phyloP scores from a whole-genome alignment of 1,140 invertebrate species.

The Bombus impatiens region DNA sequence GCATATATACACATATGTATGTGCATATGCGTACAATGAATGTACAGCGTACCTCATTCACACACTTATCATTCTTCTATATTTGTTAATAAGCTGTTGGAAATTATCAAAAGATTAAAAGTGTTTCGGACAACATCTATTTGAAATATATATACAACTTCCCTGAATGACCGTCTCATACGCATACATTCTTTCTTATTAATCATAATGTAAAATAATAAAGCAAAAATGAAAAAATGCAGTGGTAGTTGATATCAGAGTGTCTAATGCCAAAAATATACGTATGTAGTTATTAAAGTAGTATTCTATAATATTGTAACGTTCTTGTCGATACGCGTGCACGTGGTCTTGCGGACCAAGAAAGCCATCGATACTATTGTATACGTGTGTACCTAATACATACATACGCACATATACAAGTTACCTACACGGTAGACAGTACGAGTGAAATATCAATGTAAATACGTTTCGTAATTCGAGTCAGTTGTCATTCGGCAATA shows the following conservation, averaged over 20 bases:
- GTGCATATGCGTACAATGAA: no score
- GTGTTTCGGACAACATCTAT: not conserved
- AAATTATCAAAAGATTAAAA: not conserved
- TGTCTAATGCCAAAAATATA: not conserved
- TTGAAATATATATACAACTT: not conserved
- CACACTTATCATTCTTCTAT: not conserved
- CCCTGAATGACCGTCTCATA: not conserved
- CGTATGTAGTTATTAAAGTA: not conserved
- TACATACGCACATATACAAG: not conserved
- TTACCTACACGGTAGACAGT: not conserved
- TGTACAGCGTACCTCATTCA: not conserved
- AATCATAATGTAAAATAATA: not conserved
- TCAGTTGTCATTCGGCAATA: not conserved
- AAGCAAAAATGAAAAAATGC: not conserved
- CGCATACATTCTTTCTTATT: not conserved
- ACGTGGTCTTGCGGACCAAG: slow-evolving; percentile 10
- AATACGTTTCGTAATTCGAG: not conserved
- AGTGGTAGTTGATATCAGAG: not conserved
- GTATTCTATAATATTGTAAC: not conserved
- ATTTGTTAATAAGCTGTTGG: not conserved
- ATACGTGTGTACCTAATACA: not conserved
- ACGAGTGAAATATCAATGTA: not conserved
- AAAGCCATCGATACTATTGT: not conserved
- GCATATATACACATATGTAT: not conserved
- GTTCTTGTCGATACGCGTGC: not conserved